Evolutionary conservation across 2,888 invertebrate species (phyloP), one percentile per base, ranked within the genome.

Genomic region (Epinotia ramella): DNA sequence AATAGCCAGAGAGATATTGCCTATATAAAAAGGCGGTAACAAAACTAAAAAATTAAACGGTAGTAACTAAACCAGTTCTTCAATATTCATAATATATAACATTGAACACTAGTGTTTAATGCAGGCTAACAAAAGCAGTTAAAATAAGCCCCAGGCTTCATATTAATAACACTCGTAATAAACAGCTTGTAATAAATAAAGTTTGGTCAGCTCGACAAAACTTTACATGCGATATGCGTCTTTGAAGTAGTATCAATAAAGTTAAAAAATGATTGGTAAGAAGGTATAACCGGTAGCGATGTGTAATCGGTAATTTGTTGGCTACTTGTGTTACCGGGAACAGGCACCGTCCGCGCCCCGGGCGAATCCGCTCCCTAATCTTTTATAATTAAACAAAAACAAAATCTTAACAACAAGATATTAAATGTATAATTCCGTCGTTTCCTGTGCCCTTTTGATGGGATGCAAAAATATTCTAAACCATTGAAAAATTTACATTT

Each of bases 241-340:
- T 44, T 69, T 69, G 16, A 28, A 40, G 24, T 24, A 16, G 11
- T 3, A n/a, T 44, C 0, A 60, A 24, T 44, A 69, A 46, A 46
- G 69, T 46, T n/a, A 46, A 60, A 44, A 24, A 46, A 46, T 46
- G 59, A 18, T 11, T 12, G 60, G n/a, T 16, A 16, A 68, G 24
- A 59, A 16, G 24, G 16, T 59, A 69, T 69, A 60, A 81, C 83
- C 82, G 80, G 81, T 80, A 83, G 88, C 84, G 80, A 83, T 84
- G 79, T 81, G 87, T 87, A 89, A 91, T 92, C 88, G 88, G 87
- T 91, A 89, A 91, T 92, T 88, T 87, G 88, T 87, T 89, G 83
- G 91, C 92, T 93, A 92, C 93, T 91, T 89, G 91, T 91, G 87
- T 91, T 91, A 87, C 86, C 85, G 84, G 84, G 87, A 84, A 82